Evolutionary conservation across 2,888 invertebrate species (phyloP), one percentile per base, ranked within the genome.

Genomic region (Drosophila colorata): DNA sequence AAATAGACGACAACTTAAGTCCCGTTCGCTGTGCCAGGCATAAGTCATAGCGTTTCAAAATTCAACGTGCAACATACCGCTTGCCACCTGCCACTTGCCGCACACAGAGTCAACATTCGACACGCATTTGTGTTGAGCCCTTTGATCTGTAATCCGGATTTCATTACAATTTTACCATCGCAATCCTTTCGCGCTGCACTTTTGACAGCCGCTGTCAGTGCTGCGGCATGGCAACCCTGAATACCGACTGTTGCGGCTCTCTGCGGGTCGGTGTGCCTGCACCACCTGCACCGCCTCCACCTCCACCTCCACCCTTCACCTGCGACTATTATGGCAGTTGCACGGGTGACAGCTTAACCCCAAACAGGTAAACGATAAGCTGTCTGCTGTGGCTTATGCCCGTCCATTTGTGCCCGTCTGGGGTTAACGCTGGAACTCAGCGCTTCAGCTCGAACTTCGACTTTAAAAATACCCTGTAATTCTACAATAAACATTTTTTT

Each of bases 81-180:
- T 9, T 31, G 41, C 41, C 16, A 9, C 31, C 4, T 38, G 37
- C 46, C 47, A 47, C 40, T 14, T 47, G 43, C 37, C 31, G 28
- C 37, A 25, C 55, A 37, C 16, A 7, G 46, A 52, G 28, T 60
- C 58, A 47, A 56, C 69, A 72, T 61, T 57, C 61, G 63, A 61
- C 72, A 68, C 47, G 40, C 74, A 59, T 57, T 57, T 57, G 55
- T 16, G 55, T 52, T 65, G 59, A 76, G 52, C 57, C 33, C 57
- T 63, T 64, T 70, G 78, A 80, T 76, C 69, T 70, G 60, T 79
- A 74, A 77, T 74, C 80, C 77, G 74, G 66, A 81, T 70, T 74
- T 71, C 77, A 83, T 79, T 83, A 77, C 77, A 77, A 52, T 80
- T 74, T 78, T 31, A 72, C 59, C 63, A 61, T 35, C 23, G 37